Conservation (phyloP, 2,797 vertebrate genomes). For the Intellagama lesueurii region DNA sequence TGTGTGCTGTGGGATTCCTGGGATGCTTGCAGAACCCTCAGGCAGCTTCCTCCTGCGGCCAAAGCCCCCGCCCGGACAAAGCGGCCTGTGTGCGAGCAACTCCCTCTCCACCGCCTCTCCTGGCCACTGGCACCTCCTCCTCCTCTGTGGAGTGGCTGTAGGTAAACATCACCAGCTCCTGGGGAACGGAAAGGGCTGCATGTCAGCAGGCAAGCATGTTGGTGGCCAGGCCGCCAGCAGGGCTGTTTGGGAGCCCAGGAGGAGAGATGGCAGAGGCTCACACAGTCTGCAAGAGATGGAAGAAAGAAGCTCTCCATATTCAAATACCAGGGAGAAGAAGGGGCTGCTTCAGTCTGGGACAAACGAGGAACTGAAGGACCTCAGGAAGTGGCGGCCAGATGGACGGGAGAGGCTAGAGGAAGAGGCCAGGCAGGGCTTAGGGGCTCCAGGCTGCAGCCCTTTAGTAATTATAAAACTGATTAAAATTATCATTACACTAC, state of each 20-base stretch:
- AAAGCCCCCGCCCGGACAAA: constrained; percentile 31
- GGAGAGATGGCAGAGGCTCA: neutral
- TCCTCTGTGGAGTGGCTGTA: neutral
- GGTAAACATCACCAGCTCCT: neutral
- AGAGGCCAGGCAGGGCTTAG: neutral
- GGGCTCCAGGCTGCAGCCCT: neutral
- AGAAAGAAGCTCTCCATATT: neutral
- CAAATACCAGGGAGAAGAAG: neutral
- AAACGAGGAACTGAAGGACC: neutral
- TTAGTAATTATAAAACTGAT: neutral
- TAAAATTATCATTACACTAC: neutral
- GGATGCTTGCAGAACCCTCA: constrained; percentile 42
- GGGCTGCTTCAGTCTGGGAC: neutral
- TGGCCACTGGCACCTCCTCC: neutral
- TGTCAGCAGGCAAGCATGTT: neutral
- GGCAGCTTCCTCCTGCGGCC: constrained; percentile 43
- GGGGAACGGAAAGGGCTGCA: neutral
- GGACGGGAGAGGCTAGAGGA: neutral
- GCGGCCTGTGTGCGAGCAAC: constrained; percentile 16
- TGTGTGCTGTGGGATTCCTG: constrained; percentile 31
- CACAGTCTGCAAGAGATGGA: neutral
- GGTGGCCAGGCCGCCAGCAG: neutral
- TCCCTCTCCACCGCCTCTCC: constrained; percentile 8
- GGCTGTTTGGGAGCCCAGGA: neutral
- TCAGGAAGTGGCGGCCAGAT: neutral